These are phyloP conservation scores for Piscicola geometra DNA, from an alignment of 2,888 invertebrate genomes.

Conservation along the genomic window DNA sequence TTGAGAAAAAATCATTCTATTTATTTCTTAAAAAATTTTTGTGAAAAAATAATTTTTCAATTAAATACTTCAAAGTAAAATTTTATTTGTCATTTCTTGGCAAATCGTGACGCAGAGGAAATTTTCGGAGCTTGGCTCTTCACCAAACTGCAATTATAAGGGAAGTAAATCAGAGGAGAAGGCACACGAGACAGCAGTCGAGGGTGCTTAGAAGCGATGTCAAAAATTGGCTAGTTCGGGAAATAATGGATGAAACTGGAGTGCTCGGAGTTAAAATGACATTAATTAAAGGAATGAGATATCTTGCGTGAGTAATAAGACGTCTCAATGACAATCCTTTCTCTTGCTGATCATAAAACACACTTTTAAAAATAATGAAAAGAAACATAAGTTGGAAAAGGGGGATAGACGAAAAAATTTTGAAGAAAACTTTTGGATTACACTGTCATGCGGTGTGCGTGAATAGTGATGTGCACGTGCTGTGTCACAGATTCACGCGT, in stretches of 20 bases:
- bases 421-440: background rate
- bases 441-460: background rate
- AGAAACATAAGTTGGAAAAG: background rate
- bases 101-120: background rate
- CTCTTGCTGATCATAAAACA: too few species aligned
- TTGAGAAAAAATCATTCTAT: background rate
- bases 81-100: conserved; percentile 13
- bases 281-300: too few species aligned
- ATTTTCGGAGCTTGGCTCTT: background rate
- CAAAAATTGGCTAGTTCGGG: too few species aligned
- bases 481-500: background rate
- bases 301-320: too few species aligned
- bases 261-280: too few species aligned
- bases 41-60: background rate
- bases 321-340: too few species aligned
- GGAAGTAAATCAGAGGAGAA: background rate
- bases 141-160: conserved; percentile 2
- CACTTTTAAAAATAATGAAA: background rate
- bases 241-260: too few species aligned
- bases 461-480: conserved; percentile 3
- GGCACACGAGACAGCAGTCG: background rate
- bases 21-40: background rate
- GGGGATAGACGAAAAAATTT: background rate
- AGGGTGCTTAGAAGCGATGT: too few species aligned
- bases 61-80: background rate